Base-by-base conservation (phyloP, 2,888 invertebrate genomes). In the Hecatera dysodea region DNA sequence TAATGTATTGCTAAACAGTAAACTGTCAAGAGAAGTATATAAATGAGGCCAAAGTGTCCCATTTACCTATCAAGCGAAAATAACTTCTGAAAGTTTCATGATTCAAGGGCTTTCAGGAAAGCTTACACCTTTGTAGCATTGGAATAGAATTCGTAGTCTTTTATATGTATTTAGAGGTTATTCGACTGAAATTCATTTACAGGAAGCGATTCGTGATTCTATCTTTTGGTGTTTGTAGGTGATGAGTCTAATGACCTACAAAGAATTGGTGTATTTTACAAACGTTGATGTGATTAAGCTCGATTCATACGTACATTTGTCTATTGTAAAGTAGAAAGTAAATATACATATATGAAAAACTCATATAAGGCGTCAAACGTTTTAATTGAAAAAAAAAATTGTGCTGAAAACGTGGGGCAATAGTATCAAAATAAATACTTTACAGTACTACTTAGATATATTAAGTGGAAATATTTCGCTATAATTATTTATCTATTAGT, bases 401-500 rank as follows among this genome's bases (percentile, higher is more conserved):
- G 19, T 17, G 15, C 9, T 15, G 44, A 17, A 19, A 19, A 42
- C 5, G 73, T 33, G 12, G 4, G 15, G 19, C 22, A 24, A 11
- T 12, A 22, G 22, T 33, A 22, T 59, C 24, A 24, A 33, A 29
- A 42, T 33, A 17, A 33, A 53, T 36, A 42, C 1, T 17, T 39
- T 9, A 29, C 17, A 1, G 9, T 39, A 19, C 6, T 22, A 29
- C 33, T 5, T 39, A 17, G 39, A 19, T 19, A 17, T 36, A 36
- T 73, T 44, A 6, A 29, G 24, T 53, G 19, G 11, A 24, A 39
- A 29, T 29, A 27, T 59, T 46, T 62, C 12, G 9, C 27, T 24
- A 5, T 59, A 46, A 42, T 69, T 63, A 81, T 59, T 48, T n/a
- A 55, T 59, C 55, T 69, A 75, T 79, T 80, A 60, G 11, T 59